These are phyloP conservation scores for Rotaria magnacalcarata DNA, from an alignment of 2,888 invertebrate species.

Conservation along the genomic window DNA sequence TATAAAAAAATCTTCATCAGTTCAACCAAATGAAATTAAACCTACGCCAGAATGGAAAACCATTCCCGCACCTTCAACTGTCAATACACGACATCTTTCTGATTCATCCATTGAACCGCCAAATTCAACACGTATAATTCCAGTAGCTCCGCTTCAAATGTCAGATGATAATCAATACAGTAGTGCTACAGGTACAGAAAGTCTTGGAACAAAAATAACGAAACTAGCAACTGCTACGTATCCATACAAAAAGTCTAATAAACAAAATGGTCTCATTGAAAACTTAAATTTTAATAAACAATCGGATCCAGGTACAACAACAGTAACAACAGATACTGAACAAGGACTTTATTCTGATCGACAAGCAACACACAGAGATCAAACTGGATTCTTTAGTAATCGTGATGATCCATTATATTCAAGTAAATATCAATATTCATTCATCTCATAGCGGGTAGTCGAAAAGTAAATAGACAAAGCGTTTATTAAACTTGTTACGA, in stretches of 20 bases:
- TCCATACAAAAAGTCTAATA: not conserved
- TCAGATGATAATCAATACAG: slow-evolving; percentile 18
- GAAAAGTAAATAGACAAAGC: no score
- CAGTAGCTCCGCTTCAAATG: not conserved
- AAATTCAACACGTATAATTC: not conserved
- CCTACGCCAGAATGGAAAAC: not conserved
- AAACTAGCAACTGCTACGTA: not conserved
- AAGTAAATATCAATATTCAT: not conserved
- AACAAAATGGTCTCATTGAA: not conserved
- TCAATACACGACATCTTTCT: not conserved
- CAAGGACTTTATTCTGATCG: slow-evolving; percentile 7
- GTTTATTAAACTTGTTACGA: no score
- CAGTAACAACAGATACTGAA: not conserved
- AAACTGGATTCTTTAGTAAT: slow-evolving; percentile 16
- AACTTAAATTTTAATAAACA: not conserved
- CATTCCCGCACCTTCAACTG: not conserved
- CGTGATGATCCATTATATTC: slow-evolving; percentile 20
- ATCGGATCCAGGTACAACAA: not conserved
- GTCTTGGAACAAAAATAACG: slow-evolving; percentile 17
- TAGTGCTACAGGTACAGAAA: slow-evolving; percentile 24
- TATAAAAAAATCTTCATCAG: not conserved
- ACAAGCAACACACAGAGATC: slow-evolving; percentile 23
- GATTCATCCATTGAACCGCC: not conserved
- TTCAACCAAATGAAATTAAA: not conserved
- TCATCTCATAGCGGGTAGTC: no score